Evolutionary conservation across 2,113 vertebrate species (phyloP), one percentile per base, ranked within the genome.

Genomic region (Embiotoca jacksoni): DNA sequence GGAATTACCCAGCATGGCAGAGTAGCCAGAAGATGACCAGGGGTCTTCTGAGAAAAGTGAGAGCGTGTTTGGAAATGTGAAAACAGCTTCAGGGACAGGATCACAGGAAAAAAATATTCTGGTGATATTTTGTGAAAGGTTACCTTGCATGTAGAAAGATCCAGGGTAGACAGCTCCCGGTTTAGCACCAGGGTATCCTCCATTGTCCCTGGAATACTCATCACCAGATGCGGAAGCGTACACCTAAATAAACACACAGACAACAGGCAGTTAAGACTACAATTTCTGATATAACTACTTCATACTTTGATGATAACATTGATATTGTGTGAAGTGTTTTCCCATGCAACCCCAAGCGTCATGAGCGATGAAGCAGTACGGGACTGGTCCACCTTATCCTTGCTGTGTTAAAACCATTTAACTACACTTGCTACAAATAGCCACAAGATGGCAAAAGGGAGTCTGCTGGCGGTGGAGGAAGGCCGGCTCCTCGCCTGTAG

Each of bases 121-220:
- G 47, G 35, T 16, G 8, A 68, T 23, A 10, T 52, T 35, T 41
- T 8, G 32, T 14, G 35, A 64, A 55, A 74, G 50, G 87, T 82
- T 88, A 99, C 98, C 98, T 95, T 97, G 94, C 96, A 99, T 92
- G 79, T 99, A 99, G 90, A 99, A 99, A 69, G 97, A 96, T 65
- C 96, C 94, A 0, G 97, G 96, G 85, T 98, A 99, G 72, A 97
- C 90, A 10, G 96, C 94, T 85, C 96, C 92, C 61, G 97, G 93
- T 91, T 98, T 99, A 0, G 95, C 92, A 49, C 96, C 91, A 13
- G 96, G 92, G 81, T 98, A 99, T 85, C 96, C 92, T 46, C 94
- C 90, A 7, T 95, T 78, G 75, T 99, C 97, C 89, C 97, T 95
- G 91, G 95, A 82, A 82, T 96, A 99, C 88, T 99, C 97, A 0